Conservation (phyloP, 2,888 invertebrate species). For the Ornithoptera priamus region DNA sequence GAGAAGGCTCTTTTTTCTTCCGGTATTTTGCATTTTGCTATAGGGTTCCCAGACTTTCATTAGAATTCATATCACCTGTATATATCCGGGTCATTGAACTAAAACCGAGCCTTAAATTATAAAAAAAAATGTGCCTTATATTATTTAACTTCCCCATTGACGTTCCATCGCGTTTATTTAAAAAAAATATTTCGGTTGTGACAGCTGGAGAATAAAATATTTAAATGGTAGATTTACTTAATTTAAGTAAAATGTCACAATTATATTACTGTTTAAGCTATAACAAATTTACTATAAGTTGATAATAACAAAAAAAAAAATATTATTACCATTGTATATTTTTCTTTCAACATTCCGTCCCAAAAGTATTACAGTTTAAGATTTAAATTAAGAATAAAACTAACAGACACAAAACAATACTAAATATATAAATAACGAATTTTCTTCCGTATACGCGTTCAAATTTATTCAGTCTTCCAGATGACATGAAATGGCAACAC, state of each 20-base stretch:
- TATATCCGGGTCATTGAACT: constrained; percentile 30
- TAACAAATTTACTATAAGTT: constrained; percentile 35
- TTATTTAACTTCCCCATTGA: constrained; percentile 29
- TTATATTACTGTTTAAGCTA: constrained; percentile 44
- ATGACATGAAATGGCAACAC: constrained; percentile 25
- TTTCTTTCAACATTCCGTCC: constrained; percentile 64
- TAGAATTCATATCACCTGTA: constrained; percentile 17
- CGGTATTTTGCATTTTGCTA: neutral
- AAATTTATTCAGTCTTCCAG: constrained; percentile 32
- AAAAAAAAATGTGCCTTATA: constrained; percentile 42
- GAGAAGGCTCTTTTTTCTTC: too few species aligned
- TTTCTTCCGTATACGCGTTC: constrained; percentile 19
- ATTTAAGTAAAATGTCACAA: constrained; percentile 41
- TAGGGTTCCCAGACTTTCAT: constrained; percentile 19
- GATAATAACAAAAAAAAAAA: constrained; percentile 17
- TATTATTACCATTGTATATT: constrained; percentile 27
- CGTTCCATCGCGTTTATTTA: constrained; percentile 25
- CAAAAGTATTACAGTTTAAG: constrained; percentile 63
- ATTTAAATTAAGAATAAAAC: constrained; percentile 31
- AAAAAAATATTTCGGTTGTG: constrained; percentile 53
- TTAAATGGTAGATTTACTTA: constrained; percentile 33
- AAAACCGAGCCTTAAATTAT: constrained; percentile 30
- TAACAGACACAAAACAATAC: constrained; percentile 11
- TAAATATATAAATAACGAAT: neutral
- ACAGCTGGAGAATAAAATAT: constrained; percentile 44